These are phyloP conservation scores for Zaprionus camerounensis DNA, from an alignment of 1,140 invertebrate genomes.

Conservation along the genomic window DNA sequence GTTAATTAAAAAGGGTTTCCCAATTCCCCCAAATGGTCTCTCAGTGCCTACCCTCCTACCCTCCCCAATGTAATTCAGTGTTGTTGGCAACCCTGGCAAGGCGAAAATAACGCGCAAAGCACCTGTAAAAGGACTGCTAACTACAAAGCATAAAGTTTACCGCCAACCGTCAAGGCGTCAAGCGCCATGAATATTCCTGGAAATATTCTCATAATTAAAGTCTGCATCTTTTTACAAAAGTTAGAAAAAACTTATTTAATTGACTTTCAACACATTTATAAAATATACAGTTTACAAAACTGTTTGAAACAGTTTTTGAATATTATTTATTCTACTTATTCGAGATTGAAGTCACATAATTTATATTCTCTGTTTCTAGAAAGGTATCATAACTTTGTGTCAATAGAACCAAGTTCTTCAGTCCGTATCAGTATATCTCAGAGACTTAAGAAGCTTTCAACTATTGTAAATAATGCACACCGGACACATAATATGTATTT, in stretches of 20 bases:
- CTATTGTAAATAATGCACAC: too few relatives aligned
- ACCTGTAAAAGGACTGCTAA: slow-evolving; percentile 4
- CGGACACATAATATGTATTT: too few relatives aligned
- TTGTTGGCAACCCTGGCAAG: background rate
- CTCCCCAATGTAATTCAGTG: background rate
- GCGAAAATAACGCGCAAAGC: background rate
- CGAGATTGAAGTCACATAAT: too few relatives aligned
- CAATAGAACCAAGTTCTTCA: too few relatives aligned
- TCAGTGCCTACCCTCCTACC: background rate
- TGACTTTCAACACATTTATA: background rate
- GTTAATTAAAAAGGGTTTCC: slow-evolving; percentile 79
- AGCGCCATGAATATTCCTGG: background rate
- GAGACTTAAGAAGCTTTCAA: too few relatives aligned
- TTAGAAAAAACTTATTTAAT: background rate
- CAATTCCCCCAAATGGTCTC: slow-evolving; percentile 9
- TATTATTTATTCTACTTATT: too few relatives aligned
- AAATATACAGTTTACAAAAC: too few relatives aligned
- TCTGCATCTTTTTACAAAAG: background rate
- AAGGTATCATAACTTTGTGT: too few relatives aligned
- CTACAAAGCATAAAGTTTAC: background rate
- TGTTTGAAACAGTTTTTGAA: too few relatives aligned
- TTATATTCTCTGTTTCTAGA: too few relatives aligned
- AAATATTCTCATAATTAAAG: background rate
- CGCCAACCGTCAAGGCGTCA: background rate
- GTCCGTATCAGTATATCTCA: too few relatives aligned